Conservation (phyloP, 2,888 invertebrate species). For the Lamellibrachia satsuma region DNA sequence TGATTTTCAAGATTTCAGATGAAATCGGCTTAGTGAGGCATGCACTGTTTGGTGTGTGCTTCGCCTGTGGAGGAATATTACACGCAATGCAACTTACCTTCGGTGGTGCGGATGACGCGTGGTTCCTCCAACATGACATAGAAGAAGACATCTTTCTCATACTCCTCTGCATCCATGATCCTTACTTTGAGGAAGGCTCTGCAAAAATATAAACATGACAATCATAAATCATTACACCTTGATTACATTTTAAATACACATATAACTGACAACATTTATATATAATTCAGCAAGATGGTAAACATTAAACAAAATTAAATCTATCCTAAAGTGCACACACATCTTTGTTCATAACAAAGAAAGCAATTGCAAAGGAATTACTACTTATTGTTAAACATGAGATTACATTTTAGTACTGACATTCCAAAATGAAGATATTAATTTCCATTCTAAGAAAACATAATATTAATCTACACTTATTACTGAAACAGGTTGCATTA, state of each 20-base stretch:
- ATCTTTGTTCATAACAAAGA: not conserved
- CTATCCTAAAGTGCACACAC: not conserved
- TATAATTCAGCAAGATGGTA: not conserved
- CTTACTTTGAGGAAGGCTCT: constrained; percentile 40
- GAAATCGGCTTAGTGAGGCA: not conserved
- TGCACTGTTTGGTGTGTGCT: not conserved
- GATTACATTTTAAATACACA: not conserved
- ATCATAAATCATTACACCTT: not conserved
- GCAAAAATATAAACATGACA: constrained; percentile 19
- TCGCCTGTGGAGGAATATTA: not conserved
- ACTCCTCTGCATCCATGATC: constrained; percentile 43
- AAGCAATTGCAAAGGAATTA: too few species aligned
- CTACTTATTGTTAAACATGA: too few species aligned
- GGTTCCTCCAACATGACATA: constrained; percentile 42
- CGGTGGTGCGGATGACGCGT: constrained; percentile 30
- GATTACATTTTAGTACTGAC: too few species aligned
- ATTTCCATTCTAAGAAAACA: constrained; percentile 21
- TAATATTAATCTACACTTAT: not conserved
- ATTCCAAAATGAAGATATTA: not conserved
- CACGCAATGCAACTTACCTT: constrained; percentile 30
- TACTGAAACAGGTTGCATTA: too few species aligned
- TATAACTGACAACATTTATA: not conserved
- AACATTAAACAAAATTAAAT: not conserved
- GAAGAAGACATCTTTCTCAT: constrained; percentile 44
- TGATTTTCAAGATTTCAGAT: not conserved